Evolutionary conservation across 2,888 invertebrate genomes (phyloP).

Genomic region (Polia nebulosa): DNA sequence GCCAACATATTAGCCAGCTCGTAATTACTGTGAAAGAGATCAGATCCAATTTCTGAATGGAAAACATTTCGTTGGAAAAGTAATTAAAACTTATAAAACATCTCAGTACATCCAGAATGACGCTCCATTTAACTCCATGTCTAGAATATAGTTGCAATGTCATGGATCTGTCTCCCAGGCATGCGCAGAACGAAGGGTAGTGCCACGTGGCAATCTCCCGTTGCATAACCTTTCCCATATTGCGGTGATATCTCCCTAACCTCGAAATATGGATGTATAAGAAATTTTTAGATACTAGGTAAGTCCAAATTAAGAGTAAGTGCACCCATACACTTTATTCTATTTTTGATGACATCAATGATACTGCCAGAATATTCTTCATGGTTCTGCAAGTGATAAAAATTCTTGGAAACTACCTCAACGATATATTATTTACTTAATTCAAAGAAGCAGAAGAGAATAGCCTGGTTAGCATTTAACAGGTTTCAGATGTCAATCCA

Average conservation of each 20-base stretch:
- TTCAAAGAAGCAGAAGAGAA: not conserved
- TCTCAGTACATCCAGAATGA: constrained; percentile 2
- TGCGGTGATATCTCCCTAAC: constrained; percentile 46
- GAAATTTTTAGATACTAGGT: not conserved
- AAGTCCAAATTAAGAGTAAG: not conserved
- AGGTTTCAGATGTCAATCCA: constrained; percentile 22
- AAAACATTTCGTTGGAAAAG: not conserved
- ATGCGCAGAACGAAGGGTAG: constrained; percentile 79
- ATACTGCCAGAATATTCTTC: not conserved
- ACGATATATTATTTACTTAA: not conserved
- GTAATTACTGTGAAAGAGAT: not conserved
- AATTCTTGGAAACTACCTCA: constrained; percentile 9
- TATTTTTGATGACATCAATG: not conserved
- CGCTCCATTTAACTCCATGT: constrained; percentile 6
- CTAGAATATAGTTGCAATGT: constrained; percentile 71
- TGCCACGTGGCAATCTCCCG: constrained; percentile 87
- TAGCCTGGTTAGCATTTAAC: constrained; percentile 9
- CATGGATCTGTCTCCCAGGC: constrained; percentile 73
- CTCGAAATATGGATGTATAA: not conserved
- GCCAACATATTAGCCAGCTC: not conserved
- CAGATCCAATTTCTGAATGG: not conserved
- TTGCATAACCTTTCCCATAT: constrained; percentile 85
- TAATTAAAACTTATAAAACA: not conserved
- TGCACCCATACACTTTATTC: not conserved
- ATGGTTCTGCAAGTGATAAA: not conserved